Conservation (phyloP, 2,113 vertebrate species). For the Lates calcarifer region DNA sequence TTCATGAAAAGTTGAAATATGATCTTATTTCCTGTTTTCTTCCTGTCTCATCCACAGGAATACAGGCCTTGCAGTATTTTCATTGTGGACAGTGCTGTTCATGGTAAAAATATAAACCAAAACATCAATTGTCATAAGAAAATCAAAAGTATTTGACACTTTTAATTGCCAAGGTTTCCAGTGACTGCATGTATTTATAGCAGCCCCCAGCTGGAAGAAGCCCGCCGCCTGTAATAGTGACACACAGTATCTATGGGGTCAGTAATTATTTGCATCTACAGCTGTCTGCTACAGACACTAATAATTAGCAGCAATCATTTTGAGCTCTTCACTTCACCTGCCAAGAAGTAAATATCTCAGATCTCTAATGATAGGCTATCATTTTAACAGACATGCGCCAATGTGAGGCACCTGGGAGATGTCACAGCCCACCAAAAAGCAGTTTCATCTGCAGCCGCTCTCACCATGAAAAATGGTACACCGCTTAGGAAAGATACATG, state of each 20-base stretch:
- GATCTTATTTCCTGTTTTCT: constrained; percentile 9
- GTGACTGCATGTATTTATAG: constrained; percentile 14
- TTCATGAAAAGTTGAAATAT: constrained; percentile 1
- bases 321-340: constrained; percentile 38
- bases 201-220: background rate
- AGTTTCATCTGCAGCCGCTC: constrained; percentile 15
- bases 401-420: constrained; percentile 53
- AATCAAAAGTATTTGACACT: background rate
- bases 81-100: background rate
- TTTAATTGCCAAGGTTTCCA: constrained; percentile 22
- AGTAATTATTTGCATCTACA: constrained; percentile 49
- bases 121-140: constrained; percentile 2
- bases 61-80: background rate
- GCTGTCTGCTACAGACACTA: constrained; percentile 52
- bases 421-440: constrained; percentile 20
- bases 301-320: constrained; percentile 55
- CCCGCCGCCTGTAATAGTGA: background rate
- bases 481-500: constrained; percentile 36
- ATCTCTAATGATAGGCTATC: constrained; percentile 53
- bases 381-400: constrained; percentile 12
- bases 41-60: background rate
- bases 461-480: constrained; percentile 7
- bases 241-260: constrained; percentile 11
- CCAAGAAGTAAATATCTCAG: constrained; percentile 46
- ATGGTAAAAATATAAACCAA: constrained; percentile 2